Conservation (phyloP, 2,888 invertebrate genomes). For the Rhamnusium bicolor region DNA sequence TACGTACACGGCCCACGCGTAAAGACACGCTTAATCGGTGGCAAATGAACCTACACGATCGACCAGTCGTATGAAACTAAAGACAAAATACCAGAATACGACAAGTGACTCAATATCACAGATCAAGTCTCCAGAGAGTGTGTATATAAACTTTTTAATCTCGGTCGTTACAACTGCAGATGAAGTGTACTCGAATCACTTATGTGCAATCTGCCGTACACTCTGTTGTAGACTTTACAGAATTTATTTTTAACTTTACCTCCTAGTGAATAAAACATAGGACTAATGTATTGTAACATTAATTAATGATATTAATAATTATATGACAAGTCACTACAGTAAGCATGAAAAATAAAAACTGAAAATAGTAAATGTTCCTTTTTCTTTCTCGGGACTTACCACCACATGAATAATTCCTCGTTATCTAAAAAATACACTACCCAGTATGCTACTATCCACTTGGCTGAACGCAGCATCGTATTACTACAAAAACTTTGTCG, state of each 20-base stretch:
- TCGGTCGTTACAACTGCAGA: constrained; percentile 15
- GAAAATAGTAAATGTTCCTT: too few relatives aligned
- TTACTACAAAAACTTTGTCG: too few relatives aligned
- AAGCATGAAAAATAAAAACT: too few relatives aligned
- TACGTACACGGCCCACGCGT: constrained; percentile 39
- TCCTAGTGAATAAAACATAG: not conserved
- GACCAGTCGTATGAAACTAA: constrained; percentile 43
- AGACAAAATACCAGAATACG: constrained; percentile 42
- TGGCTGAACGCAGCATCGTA: too few relatives aligned
- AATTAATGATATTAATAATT: too few relatives aligned
- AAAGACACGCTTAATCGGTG: constrained; percentile 34
- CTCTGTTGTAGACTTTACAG: not conserved
- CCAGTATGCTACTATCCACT: too few relatives aligned
- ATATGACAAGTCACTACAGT: too few relatives aligned
- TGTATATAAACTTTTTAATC: constrained; percentile 14
- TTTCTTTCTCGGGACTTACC: too few relatives aligned
- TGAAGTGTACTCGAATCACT: constrained; percentile 11
- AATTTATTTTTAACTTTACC: constrained; percentile 20
- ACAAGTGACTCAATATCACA: constrained; percentile 39
- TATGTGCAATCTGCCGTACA: not conserved
- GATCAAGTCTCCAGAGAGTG: constrained; percentile 34
- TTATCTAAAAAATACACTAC: too few relatives aligned
- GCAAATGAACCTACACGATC: constrained; percentile 46
- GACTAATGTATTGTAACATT: too few relatives aligned
- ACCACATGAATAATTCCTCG: too few relatives aligned